Percentiles rank a stretch among this genome's conserved stretches.
phyloP scores from a whole-genome alignment of 2,113 vertebrate species.

The Phyllostomus discolor region DNA sequence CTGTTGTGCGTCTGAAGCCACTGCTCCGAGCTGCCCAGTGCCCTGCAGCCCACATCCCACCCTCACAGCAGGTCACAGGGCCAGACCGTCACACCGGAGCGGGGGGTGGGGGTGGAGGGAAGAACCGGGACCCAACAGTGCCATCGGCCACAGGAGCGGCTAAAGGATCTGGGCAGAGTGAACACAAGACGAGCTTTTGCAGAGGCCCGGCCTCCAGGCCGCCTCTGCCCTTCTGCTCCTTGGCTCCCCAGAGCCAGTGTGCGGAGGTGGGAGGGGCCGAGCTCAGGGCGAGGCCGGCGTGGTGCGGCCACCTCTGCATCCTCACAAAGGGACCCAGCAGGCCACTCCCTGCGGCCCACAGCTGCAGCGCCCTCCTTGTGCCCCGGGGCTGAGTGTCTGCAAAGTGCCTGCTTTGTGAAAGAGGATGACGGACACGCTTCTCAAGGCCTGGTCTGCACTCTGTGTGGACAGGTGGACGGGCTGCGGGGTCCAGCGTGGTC shows the following conservation, averaged over 20 bases:
- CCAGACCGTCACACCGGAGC: background rate
- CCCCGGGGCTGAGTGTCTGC: background rate
- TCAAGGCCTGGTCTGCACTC: background rate
- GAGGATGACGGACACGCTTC: rapidly evolving
- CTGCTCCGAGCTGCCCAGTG: background rate
- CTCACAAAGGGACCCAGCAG: background rate
- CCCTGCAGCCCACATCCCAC: background rate
- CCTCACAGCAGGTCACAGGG: rapidly evolving
- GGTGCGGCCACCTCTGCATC: rapidly evolving
- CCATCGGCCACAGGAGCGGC: background rate
- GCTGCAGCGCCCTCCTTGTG: background rate
- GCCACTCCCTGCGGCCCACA: too few relatives aligned
- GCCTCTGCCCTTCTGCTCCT: background rate
- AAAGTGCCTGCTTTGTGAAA: background rate
- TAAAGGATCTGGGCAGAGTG: background rate
- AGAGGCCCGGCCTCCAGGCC: background rate
- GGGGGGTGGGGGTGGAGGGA: background rate
- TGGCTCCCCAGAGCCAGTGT: background rate
- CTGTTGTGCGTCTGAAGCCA: background rate
- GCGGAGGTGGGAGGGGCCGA: background rate
- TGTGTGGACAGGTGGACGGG: background rate
- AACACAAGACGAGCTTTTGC: background rate
- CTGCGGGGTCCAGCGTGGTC: rapidly evolving
- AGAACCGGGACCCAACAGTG: background rate
- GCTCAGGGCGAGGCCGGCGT: background rate